Percentiles rank a stretch among this genome's conserved stretches.
Evolutionary conservation across 2,797 vertebrate genomes (phyloP).

Genomic region (Tolypeutes matacus): DNA sequence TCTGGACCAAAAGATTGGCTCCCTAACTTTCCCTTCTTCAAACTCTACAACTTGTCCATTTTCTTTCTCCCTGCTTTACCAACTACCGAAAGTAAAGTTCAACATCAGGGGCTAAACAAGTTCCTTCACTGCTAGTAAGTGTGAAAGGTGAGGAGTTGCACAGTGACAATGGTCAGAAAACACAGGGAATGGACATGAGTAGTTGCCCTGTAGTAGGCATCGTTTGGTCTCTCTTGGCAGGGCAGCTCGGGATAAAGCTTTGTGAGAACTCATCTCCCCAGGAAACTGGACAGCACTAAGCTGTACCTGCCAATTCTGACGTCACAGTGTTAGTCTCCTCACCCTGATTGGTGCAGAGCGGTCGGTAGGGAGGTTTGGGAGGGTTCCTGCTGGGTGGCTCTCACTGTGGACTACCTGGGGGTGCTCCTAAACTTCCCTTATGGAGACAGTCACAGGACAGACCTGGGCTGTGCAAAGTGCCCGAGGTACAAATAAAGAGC

Average conservation of each 20-base stretch:
- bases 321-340: slow-evolving; percentile 13
- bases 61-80: not conserved
- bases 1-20: not conserved
- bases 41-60: too few relatives aligned
- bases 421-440: not conserved
- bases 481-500: not conserved
- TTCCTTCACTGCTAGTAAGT: not conserved
- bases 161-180: slow-evolving; percentile 66
- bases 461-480: not conserved
- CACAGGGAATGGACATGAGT: slow-evolving; percentile 20
- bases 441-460: rapidly evolving
- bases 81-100: not conserved
- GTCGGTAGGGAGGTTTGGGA: not conserved
- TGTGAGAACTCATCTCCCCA: not conserved
- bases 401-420: not conserved
- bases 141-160: not conserved
- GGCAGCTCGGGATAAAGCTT: not conserved
- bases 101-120: not conserved
- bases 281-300: not conserved
- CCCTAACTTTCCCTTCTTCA: not conserved
- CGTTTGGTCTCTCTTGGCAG: slow-evolving; percentile 74
- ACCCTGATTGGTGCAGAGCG: not conserved
- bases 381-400: not conserved
- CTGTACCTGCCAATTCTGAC: not conserved
- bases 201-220: slow-evolving; percentile 36